These are phyloP conservation scores for Lynx canadensis DNA, from an alignment of 2,113 vertebrate species.

Conservation along the genomic window DNA sequence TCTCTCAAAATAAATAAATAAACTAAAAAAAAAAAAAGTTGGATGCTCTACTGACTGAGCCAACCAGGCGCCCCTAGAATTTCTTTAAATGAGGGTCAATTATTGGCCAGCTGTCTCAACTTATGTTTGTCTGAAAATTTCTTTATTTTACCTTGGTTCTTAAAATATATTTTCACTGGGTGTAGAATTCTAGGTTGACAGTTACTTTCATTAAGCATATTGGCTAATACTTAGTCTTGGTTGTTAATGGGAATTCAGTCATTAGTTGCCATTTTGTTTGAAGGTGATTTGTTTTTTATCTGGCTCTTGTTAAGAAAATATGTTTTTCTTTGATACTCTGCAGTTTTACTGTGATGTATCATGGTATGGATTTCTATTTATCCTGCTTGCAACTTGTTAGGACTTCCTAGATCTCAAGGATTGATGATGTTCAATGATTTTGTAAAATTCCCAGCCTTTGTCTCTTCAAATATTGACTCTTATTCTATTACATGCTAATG, in stretches of 20 bases:
- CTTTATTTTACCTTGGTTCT: slow-evolving; percentile 12
- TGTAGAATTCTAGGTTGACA: background rate
- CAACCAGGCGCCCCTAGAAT: background rate
- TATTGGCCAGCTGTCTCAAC: background rate
- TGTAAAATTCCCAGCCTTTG: background rate
- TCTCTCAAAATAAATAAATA: no score
- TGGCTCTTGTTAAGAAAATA: background rate
- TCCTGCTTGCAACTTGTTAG: background rate
- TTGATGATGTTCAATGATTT: background rate
- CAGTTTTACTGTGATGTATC: slow-evolving; percentile 1
- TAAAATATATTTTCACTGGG: background rate
- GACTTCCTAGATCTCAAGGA: background rate
- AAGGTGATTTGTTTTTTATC: background rate
- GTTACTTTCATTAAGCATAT: background rate
- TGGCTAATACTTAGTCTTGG: background rate
- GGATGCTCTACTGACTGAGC: no score
- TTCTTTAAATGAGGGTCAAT: background rate
- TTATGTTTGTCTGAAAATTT: slow-evolving; percentile 34
- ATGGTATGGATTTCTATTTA: slow-evolving; percentile 1
- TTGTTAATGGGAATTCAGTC: background rate
- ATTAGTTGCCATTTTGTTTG: background rate
- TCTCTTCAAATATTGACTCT: slow-evolving; percentile 1
- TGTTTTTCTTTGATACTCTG: slow-evolving; percentile 20
- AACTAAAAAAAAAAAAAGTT: no score
- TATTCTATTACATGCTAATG: background rate